Base-by-base conservation (phyloP, 2,888 invertebrate genomes). In the Mantis religiosa region DNA sequence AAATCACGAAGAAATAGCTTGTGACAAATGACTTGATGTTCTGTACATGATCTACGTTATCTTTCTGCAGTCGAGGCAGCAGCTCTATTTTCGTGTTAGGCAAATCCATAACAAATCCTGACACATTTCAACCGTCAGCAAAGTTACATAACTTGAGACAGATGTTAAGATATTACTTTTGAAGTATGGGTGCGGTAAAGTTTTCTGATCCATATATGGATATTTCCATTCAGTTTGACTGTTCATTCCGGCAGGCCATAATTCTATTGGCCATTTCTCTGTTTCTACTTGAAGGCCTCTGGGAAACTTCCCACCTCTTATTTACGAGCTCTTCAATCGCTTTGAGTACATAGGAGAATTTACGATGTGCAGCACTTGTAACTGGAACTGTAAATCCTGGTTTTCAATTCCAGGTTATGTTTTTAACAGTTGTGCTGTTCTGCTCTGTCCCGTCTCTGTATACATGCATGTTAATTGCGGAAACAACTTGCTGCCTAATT, bases 361-460 rank as follows among this genome's bases (percentile, higher is more conserved):
- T 86, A 81, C 54, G 86, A 85, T 20, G 41, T 25, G 82, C 83
- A 87, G n/a, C 83, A 82, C 85, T 89, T 87, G 88, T 47, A 54
- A 87, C 85, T 82, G 85, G 25, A 89, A 87, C 86, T 83, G 81
- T 88, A 88, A 88, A 85, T 88, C 85, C 41, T 83, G 28, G 88
- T 88, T 88, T 88, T 88, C 88, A 86, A 85, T 86, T 88, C 20
- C 83, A 88, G 85, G 34, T 81, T 83, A 28, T 15, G 86, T 28
- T 81, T 86, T 86, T 71, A 71, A 71, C 54, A 25, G 54, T 71
- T 71, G 15, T 71, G 54, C 25, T 71, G 54, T 71, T 71, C 20
- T 20, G 25, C 54, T 71, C 54, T 71, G 25, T 71, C 20, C 54
- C 8, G 20, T 15, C 20, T 71, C 15, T 71, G 54, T 71, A 71